A percentile compares a stretch with the other conserved stretches of the same genome.
Conservation (phyloP, 2,888 invertebrate species). For the Lepidocyrtinus sp. region DNA sequence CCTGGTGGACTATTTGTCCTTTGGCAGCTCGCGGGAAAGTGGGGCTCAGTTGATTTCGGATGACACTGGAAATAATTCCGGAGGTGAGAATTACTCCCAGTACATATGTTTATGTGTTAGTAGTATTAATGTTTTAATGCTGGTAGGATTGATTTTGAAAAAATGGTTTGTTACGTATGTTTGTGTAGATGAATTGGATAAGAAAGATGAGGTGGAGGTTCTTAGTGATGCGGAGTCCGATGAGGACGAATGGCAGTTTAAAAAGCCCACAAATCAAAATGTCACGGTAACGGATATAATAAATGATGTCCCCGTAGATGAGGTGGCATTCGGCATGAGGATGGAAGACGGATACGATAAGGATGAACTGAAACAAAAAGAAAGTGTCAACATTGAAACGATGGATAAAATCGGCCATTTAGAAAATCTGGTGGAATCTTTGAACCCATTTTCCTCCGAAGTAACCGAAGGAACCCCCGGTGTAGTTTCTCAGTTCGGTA, state of each 20-base stretch:
- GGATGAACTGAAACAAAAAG: not conserved
- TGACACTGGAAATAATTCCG: conserved; percentile 26
- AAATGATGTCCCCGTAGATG: too few species aligned
- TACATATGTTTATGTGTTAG: too few species aligned
- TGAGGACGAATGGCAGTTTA: conserved; percentile 59
- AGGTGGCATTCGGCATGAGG: too few species aligned
- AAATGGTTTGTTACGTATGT: too few species aligned
- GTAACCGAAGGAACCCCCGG: too few species aligned
- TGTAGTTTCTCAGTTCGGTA: too few species aligned
- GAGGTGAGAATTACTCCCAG: conserved; percentile 26
- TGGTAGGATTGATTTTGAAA: too few species aligned
- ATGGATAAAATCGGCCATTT: too few species aligned
- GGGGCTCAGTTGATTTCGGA: conserved; percentile 32
- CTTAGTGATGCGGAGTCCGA: conserved; percentile 54
- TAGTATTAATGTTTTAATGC: too few species aligned
- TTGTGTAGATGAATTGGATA: too few species aligned
- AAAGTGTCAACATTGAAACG: not conserved
- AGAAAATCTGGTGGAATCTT: not conserved
- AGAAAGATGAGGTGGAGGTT: conserved; percentile 42
- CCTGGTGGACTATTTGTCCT: conserved; percentile 36
- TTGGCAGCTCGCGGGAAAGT: conserved; percentile 50
- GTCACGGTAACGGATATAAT: not conserved
- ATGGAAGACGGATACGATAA: too few species aligned
- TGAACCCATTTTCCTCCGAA: conserved; percentile 4
- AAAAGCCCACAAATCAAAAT: conserved; percentile 70